A percentile compares a stretch with the other conserved stretches of the same genome.
These are phyloP conservation scores for Balanococcus diminutus DNA, from an alignment of 2,888 invertebrate species.

Conservation along the genomic window DNA sequence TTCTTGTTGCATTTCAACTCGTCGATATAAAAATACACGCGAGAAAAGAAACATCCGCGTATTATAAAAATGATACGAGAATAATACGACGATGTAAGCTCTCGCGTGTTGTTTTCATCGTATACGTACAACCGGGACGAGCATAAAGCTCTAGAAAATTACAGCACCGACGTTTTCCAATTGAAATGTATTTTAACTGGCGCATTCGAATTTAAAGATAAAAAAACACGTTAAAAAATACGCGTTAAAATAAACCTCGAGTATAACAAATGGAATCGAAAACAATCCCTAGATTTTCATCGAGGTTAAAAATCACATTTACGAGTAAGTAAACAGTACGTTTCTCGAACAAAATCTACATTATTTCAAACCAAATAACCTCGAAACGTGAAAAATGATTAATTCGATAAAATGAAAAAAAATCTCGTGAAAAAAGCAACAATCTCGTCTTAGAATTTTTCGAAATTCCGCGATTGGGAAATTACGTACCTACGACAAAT, in stretches of 20 bases:
- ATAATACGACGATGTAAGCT: no score
- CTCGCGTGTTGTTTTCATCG: no score
- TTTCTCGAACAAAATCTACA: background rate
- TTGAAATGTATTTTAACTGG: background rate
- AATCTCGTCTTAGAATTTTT: background rate
- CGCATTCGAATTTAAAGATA: background rate
- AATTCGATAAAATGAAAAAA: background rate
- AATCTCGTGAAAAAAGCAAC: background rate
- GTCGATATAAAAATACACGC: background rate
- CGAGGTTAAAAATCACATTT: background rate
- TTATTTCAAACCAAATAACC: background rate
- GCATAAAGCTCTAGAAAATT: background rate
- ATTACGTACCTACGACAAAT: background rate
- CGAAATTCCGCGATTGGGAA: conserved; percentile 18
- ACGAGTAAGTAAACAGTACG: background rate
- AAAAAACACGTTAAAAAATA: background rate
- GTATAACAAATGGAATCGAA: background rate
- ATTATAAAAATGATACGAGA: no score
- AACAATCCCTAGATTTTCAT: background rate
- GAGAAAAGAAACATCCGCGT: no score
- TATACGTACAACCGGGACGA: no score
- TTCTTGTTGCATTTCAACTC: background rate
- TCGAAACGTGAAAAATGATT: background rate
- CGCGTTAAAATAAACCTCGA: background rate
- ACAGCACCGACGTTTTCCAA: background rate